phyloP scores from a whole-genome alignment of 1,140 invertebrate species.

The Lanistes nyassanus region DNA sequence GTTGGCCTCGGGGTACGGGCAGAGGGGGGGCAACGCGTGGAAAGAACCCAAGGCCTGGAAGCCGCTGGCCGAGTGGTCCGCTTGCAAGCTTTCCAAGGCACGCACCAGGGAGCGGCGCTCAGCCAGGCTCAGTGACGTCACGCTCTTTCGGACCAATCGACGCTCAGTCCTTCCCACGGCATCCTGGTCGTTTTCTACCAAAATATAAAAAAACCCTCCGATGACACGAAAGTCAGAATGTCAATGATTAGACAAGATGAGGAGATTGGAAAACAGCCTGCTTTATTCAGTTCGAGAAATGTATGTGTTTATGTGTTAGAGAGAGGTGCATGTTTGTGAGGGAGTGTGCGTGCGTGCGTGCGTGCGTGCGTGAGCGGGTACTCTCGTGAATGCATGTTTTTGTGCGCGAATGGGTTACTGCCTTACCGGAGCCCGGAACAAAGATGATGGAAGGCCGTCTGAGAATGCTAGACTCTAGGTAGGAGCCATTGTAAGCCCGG shows the following conservation, averaged over 20 bases:
- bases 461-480: slow-evolving; percentile 20
- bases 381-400: too few species aligned
- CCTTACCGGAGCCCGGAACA: slow-evolving; percentile 33
- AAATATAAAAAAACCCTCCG: too few species aligned
- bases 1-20: slow-evolving; percentile 30
- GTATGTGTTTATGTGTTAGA: too few species aligned
- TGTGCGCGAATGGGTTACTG: neutral
- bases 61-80: slow-evolving; percentile 34
- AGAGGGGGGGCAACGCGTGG: slow-evolving; percentile 39
- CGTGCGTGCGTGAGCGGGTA: too few species aligned
- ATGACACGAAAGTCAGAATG: too few species aligned
- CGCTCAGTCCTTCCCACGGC: neutral
- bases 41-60: slow-evolving; percentile 38
- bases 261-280: too few species aligned
- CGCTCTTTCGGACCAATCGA: slow-evolving; percentile 27
- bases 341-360: too few species aligned
- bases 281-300: too few species aligned
- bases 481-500: slow-evolving; percentile 27
- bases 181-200: slow-evolving; percentile 11
- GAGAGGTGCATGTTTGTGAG: too few species aligned
- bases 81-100: slow-evolving; percentile 31
- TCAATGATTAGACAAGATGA: too few species aligned
- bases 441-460: slow-evolving; percentile 31
- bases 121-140: slow-evolving; percentile 22
- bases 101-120: slow-evolving; percentile 28